These are phyloP conservation scores for Ardeotis arabs DNA, from an alignment of 2,113 vertebrate species.

Conservation along the genomic window DNA sequence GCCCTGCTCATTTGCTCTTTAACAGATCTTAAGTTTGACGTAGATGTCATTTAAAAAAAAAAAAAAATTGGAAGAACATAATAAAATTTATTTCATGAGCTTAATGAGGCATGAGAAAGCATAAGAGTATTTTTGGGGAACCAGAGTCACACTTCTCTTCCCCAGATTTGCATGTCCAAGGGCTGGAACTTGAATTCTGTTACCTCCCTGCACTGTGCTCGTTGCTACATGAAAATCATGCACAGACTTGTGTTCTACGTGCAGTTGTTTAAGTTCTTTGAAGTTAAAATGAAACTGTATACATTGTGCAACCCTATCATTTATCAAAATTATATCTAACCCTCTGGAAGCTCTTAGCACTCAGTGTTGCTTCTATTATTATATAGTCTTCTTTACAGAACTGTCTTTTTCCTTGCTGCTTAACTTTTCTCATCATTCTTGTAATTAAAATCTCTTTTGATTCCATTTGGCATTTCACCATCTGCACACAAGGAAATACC, in stretches of 20 bases:
- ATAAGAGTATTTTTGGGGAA: neutral
- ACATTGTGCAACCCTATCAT: neutral
- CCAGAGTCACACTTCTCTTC: neutral
- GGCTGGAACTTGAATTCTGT: neutral
- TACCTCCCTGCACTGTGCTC: neutral
- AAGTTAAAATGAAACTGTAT: neutral
- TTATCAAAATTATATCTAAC: neutral
- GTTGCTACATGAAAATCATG: neutral
- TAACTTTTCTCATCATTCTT: neutral
- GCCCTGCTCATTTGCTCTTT: neutral
- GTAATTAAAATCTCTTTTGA: conserved; percentile 46
- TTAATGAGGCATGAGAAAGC: neutral
- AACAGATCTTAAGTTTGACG: neutral
- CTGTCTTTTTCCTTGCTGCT: neutral
- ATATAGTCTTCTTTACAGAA: neutral
- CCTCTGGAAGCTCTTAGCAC: neutral
- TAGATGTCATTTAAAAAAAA: neutral
- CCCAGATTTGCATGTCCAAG: neutral
- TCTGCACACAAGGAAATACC: conserved; percentile 28
- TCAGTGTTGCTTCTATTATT: neutral
- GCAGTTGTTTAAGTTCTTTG: neutral
- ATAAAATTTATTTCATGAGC: neutral
- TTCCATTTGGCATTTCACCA: conserved; percentile 22
- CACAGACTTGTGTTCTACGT: neutral
- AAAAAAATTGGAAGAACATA: neutral